These are phyloP conservation scores for Mythimna pallens DNA, from an alignment of 2,888 invertebrate species.

Conservation along the genomic window DNA sequence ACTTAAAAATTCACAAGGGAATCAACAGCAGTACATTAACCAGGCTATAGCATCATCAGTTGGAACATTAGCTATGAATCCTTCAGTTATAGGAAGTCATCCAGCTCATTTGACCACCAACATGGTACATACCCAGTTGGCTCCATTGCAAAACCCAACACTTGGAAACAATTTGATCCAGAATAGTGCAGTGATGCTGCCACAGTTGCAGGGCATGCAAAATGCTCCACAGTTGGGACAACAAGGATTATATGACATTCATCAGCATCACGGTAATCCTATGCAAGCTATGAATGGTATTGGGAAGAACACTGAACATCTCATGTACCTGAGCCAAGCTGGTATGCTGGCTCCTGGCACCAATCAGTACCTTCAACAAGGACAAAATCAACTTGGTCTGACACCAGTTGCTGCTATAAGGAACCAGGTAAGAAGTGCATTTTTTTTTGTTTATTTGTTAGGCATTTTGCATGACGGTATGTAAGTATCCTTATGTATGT, in stretches of 20 bases:
- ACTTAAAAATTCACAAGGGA: conserved; percentile 88
- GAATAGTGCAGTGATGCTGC: conserved; percentile 88
- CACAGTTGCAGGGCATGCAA: conserved; percentile 87
- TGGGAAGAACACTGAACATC: conserved; percentile 87
- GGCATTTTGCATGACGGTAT: conserved; percentile 10
- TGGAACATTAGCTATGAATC: conserved; percentile 87
- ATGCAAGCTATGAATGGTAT: conserved; percentile 90
- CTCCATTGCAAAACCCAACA: conserved; percentile 88
- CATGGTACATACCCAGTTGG: conserved; percentile 90
- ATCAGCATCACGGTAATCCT: conserved; percentile 86
- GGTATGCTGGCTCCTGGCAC: conserved; percentile 91
- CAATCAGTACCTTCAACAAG: conserved; percentile 91
- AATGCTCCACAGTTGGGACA: conserved; percentile 89
- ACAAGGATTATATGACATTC: conserved; percentile 88
- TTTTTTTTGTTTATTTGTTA: conserved; percentile 23
- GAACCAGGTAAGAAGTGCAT: conserved; percentile 83
- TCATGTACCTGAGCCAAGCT: conserved; percentile 88
- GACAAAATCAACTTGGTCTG: conserved; percentile 91
- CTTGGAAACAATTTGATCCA: conserved; percentile 86
- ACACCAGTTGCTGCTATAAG: conserved; percentile 87
- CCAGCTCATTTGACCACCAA: conserved; percentile 86
- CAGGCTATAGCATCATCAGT: conserved; percentile 88
- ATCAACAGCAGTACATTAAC: conserved; percentile 88
- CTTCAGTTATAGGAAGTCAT: conserved; percentile 87
- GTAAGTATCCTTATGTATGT: not conserved